Percentiles rank a stretch among this genome's conserved stretches.
Conservation (phyloP, 2,888 invertebrate genomes). For the Lordiphosa andalusiaca region DNA sequence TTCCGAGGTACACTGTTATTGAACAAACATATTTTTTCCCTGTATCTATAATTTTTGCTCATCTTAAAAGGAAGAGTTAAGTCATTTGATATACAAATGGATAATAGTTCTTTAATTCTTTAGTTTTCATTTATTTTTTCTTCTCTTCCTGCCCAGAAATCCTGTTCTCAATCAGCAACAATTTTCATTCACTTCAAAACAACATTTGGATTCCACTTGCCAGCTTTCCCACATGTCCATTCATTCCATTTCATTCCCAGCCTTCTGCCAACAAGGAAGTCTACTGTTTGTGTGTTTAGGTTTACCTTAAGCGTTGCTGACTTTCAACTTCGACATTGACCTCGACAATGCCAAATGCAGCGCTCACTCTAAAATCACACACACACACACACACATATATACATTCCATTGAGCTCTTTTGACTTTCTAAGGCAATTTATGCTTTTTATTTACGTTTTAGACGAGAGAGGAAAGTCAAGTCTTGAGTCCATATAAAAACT, state of each 20-base stretch:
- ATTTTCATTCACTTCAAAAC: not conserved
- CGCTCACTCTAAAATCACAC: conserved; percentile 5
- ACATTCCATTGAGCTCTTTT: conserved; percentile 31
- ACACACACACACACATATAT: conserved; percentile 6
- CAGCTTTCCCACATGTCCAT: not conserved
- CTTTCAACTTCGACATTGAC: conserved; percentile 37
- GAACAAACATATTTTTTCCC: no score
- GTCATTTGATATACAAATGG: no score
- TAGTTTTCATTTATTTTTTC: no score
- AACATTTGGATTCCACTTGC: not conserved
- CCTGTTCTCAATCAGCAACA: no score
- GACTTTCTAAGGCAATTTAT: conserved; percentile 65
- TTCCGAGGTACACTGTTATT: no score
- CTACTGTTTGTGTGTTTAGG: not conserved
- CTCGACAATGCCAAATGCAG: conserved; percentile 37
- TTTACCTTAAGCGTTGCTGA: conserved; percentile 18
- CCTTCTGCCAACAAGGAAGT: conserved; percentile 29
- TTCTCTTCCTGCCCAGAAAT: no score
- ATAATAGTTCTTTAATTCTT: no score
- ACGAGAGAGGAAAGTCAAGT: conserved; percentile 63
- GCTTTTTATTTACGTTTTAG: conserved; percentile 37
- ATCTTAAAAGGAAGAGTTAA: no score
- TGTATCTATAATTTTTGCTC: no score
- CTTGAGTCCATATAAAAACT: conserved; percentile 15
- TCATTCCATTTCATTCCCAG: conserved; percentile 13